A percentile compares a stretch with the other conserved stretches of the same genome.
These are phyloP conservation scores for Oreochromis tanganicae DNA, from an alignment of 2,113 vertebrate genomes.

Conservation along the genomic window DNA sequence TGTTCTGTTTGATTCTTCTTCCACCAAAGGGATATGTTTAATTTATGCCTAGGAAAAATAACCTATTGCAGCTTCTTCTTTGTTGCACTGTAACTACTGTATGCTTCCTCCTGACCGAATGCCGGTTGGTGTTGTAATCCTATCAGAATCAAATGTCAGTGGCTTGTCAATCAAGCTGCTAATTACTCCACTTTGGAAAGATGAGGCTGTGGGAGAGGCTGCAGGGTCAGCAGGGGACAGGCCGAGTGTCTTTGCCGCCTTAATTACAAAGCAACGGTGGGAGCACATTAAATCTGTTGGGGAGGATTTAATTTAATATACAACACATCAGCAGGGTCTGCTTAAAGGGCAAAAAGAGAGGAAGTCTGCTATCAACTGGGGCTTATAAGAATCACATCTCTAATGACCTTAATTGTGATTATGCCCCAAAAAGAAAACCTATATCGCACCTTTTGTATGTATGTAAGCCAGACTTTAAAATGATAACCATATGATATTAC, in stretches of 20 bases:
- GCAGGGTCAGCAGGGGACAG: constrained; percentile 10
- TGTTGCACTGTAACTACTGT: neutral
- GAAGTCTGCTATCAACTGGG: neutral
- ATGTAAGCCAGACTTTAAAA: neutral
- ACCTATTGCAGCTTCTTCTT: neutral
- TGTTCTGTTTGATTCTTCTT: neutral
- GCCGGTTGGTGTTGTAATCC: constrained; percentile 25
- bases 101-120: neutral
- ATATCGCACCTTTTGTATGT: neutral
- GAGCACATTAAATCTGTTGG: constrained; percentile 22
- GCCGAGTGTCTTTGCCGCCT: neutral
- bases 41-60: neutral
- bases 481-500: neutral
- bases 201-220: constrained; percentile 4
- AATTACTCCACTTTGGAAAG: constrained; percentile 43
- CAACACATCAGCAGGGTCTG: neutral
- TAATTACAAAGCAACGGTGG: constrained; percentile 42
- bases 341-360: neutral
- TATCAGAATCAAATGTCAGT: constrained; percentile 47
- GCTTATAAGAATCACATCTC: neutral
- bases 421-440: neutral
- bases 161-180: constrained; percentile 21
- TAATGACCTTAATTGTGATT: neutral
- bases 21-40: neutral
- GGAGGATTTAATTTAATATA: constrained; percentile 44